Percentiles rank a stretch among this genome's conserved stretches.
These are phyloP conservation scores for Gopherus evgoodei DNA, from an alignment of 2,113 vertebrate genomes.

Conservation along the genomic window DNA sequence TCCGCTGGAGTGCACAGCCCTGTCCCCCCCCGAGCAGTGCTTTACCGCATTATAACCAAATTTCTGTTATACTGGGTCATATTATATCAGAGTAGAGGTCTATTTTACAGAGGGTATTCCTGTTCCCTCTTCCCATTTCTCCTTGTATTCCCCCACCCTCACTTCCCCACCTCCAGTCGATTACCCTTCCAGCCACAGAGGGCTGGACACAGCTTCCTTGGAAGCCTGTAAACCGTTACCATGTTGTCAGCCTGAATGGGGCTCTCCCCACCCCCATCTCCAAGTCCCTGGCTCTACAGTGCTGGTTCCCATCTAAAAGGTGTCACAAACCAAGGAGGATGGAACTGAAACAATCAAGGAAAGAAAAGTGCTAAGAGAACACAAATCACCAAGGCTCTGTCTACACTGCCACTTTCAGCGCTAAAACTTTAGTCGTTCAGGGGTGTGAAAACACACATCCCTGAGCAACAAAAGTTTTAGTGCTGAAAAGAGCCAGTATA, in stretches of 20 bases:
- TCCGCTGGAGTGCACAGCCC: no score
- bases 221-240: neutral
- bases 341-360: neutral
- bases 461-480: no score
- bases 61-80: no score
- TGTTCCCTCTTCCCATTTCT: neutral
- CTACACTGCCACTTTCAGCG: no score
- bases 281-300: neutral
- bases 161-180: neutral
- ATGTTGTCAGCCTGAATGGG: neutral
- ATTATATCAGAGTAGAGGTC: no score
- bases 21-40: no score
- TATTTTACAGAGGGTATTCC: neutral
- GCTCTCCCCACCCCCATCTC: accelerated
- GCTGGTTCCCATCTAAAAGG: neutral
- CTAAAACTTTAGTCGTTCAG: no score
- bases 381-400: neutral
- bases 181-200: neutral
- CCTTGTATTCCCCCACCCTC: neutral
- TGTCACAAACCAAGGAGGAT: accelerated
- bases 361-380: neutral
- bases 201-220: neutral
- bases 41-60: no score
- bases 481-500: no score
- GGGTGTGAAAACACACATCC: no score